Percentiles rank a stretch among this genome's conserved stretches.
Evolutionary conservation across 2,888 invertebrate genomes (phyloP).

Genomic region (Rutpela maculata): DNA sequence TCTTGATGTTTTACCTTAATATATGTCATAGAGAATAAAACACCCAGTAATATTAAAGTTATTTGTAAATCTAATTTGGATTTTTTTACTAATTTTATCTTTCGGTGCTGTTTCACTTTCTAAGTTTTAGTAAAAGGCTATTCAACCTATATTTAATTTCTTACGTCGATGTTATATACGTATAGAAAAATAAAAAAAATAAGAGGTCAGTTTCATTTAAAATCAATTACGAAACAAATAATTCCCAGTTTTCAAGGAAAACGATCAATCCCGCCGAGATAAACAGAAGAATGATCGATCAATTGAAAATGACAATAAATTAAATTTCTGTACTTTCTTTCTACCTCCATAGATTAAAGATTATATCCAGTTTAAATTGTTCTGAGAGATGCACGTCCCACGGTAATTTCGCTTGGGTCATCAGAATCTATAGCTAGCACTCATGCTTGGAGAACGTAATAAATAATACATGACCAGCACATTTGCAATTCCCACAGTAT

Average conservation of each 20-base stretch:
- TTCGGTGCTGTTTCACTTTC: too few species aligned
- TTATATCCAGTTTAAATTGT: constrained; percentile 34
- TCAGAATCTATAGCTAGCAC: constrained; percentile 5
- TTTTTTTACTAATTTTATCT: too few species aligned
- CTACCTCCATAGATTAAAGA: background rate
- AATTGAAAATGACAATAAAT: background rate
- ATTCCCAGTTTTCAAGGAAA: background rate
- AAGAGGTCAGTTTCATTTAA: background rate
- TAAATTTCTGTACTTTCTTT: background rate
- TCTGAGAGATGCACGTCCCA: constrained; percentile 37
- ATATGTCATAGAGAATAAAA: too few species aligned
- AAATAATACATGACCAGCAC: constrained; percentile 37
- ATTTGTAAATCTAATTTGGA: too few species aligned
- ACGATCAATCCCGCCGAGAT: background rate
- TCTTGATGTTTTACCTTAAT: too few species aligned
- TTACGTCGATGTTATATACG: too few species aligned
- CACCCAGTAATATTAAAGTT: too few species aligned
- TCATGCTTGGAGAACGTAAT: background rate
- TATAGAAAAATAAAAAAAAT: too few species aligned
- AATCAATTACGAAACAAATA: background rate
- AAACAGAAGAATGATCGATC: background rate
- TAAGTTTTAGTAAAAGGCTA: too few species aligned
- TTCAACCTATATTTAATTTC: too few species aligned
- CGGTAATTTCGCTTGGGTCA: constrained; percentile 32
- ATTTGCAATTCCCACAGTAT: constrained; percentile 37